phyloP scores from a whole-genome alignment of 2,113 vertebrate species.

The human region GRCh38 chr7:156611501-156612000 shows the following conservation, averaged over 20 bases:
- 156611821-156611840: neutral
- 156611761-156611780: neutral
- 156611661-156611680: neutral
- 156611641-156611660: neutral
- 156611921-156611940: neutral
- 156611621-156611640: neutral
- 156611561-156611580: neutral
- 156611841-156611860: neutral
- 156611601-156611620: neutral
- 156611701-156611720: neutral
- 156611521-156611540: neutral
- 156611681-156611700: neutral
- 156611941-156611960: neutral
- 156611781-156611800: neutral
- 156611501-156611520: neutral
- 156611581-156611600: neutral
- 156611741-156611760: neutral
- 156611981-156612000: neutral
- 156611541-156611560: neutral
- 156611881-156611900: neutral
- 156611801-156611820: neutral
- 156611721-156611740: neutral
- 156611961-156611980: neutral
- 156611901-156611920: neutral
- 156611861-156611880: neutral